Conservation (phyloP, 2,888 invertebrate species). For the Tiliacea aurago region DNA sequence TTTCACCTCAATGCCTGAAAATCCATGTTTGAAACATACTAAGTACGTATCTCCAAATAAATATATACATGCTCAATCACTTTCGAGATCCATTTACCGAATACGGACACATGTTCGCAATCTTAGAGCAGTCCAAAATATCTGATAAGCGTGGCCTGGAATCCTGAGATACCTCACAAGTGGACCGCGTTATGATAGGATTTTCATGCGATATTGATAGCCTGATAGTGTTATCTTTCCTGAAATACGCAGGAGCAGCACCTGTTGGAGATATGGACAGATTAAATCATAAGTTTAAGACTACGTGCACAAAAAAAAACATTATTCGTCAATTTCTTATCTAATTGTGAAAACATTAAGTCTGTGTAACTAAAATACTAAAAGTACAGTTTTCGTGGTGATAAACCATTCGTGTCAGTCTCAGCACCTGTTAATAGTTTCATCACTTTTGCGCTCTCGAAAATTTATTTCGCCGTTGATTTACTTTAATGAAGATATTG, state of each 20-base stretch:
- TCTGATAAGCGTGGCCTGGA: slow-evolving; percentile 61
- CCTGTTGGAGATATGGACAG: slow-evolving; percentile 53
- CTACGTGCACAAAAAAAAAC: no score
- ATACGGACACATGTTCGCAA: slow-evolving; percentile 51
- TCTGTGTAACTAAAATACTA: no score
- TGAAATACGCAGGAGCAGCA: slow-evolving; percentile 38
- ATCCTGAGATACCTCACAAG: slow-evolving; percentile 62
- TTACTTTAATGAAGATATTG: no score
- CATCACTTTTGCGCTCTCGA: no score
- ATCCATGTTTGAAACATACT: not conserved
- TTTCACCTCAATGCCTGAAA: not conserved
- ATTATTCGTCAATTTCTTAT: no score
- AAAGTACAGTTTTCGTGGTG: no score
- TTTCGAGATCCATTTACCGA: slow-evolving; percentile 17
- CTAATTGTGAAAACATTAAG: no score
- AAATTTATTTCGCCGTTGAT: no score
- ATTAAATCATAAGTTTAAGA: slow-evolving; percentile 45
- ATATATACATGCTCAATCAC: no score
- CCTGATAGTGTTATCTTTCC: slow-evolving; percentile 57
- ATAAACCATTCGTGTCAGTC: no score
- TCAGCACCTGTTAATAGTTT: no score
- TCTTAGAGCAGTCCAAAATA: slow-evolving; percentile 58
- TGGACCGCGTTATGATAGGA: slow-evolving; percentile 57
- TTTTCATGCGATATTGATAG: slow-evolving; percentile 63
- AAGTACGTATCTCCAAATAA: no score